Conservation (phyloP, 1,140 invertebrate species). For the Hetaerina americana region DNA sequence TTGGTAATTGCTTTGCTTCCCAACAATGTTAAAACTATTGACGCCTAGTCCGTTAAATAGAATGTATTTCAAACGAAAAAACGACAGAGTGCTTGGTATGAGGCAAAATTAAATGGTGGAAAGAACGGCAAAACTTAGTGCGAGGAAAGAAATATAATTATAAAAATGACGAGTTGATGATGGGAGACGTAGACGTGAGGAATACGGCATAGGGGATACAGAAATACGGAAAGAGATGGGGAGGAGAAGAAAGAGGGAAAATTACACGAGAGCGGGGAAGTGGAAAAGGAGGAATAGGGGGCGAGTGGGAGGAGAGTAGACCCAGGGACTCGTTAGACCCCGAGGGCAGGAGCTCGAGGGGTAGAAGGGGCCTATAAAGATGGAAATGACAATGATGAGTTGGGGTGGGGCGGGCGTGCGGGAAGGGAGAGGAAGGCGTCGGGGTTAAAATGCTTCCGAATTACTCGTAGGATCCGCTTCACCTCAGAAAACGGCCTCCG, state of each 20-base stretch:
- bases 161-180: neutral
- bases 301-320: no score
- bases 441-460: neutral
- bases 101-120: no score
- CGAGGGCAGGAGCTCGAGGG: neutral
- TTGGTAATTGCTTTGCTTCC: no score
- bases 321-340: neutral
- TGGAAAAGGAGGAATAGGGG: neutral
- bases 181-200: neutral
- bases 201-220: neutral
- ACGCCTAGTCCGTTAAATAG: no score
- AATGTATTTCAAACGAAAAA: no score
- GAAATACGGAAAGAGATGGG: neutral
- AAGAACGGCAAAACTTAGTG: no score
- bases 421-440: neutral
- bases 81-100: no score
- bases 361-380: neutral
- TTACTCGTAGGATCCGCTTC: neutral
- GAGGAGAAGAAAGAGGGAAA: neutral
- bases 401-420: neutral
- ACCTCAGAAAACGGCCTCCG: neutral
- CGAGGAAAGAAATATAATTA: neutral
- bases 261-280: neutral
- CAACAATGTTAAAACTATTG: no score
- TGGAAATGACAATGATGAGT: neutral